Evolutionary conservation across 2,888 invertebrate species (phyloP), one percentile per base, ranked within the genome.

Genomic region (Linnaemya tessellans): DNA sequence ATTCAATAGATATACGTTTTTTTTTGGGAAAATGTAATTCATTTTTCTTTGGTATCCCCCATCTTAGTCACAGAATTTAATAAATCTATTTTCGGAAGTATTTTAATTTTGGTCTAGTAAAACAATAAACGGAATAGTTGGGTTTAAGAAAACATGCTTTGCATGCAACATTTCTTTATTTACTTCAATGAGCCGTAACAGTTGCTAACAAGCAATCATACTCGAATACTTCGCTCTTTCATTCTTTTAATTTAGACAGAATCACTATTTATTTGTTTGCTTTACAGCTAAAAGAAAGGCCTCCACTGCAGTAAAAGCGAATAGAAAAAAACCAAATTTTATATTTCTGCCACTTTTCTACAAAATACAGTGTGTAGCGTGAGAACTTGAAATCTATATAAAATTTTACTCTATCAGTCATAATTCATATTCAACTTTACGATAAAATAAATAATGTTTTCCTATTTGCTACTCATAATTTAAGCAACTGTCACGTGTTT

Each of bases 81-180:
- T 30, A 70, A 30, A 60, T 30, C 18, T 58, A 49, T 65, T 35
- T 41, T 18, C 51, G 11, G n/a, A 25, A 18, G 35, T 54, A 25
- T 62, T 51, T 51, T 56, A 20, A 13, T 70, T 75, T 67, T 54
- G 35, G 51, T 64, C 11, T 60, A 65, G 8, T 75, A 35, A 64
- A 75, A 56, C 41, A 22, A 43, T 58, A 51, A 71, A 80, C 85
- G 85, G 83, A 68, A 65, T 84, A 78, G 70, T 83, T 85, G 71
- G 71, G 20, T 35, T 41, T 78, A 60, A 68, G 38, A 41, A n/a
- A 51, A 51, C 10, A 75, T 68, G 18, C 20, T 46, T 74, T 74
- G 74, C 80, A 77, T 80, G 84, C 84, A 84, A 70, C 78, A 84
- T 84, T 87, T 82, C 81, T 87, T 87, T 86, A 84, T 86, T 80